Evolutionary conservation across 2,113 vertebrate genomes (phyloP), one percentile per base, ranked within the genome.

Genomic region (Pongo abelii): DNA sequence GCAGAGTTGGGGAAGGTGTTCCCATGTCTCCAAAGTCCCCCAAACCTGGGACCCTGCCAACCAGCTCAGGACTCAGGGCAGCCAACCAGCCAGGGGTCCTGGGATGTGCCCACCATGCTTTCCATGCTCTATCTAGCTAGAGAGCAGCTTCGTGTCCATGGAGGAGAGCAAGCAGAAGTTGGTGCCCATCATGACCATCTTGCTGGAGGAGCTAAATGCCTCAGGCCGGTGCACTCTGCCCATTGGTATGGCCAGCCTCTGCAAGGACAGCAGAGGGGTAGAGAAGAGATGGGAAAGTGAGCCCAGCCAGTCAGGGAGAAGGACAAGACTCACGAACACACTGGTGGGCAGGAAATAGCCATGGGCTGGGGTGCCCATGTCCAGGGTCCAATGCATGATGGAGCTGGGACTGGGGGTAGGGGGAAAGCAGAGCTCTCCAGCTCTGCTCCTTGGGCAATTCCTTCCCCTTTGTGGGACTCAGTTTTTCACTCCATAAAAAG

Each of bases 151-250:
- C 84, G 99, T 99, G 97, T 99, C 99, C 70, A 99, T 99, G 0
- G 99, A 99, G 92, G 99, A 99, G 96, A 99, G 99, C 98, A 99
- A 99, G 89, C 99, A 99, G 98, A 99, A 99, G 97, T 98, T 99
- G 97, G 98, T 99, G 94, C 99, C 99, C 38, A 99, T 99, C 69
- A 99, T 99, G 99, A 99, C 99, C 22, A 99, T 99, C 89, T 98
- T 99, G 97, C 98, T 99, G 97, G 99, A 99, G 92, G 99, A 99
- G 72, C 99, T 99, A 75, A 99, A 99, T 46, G 99, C 99, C 43
- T 99, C 99, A 20, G 99, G 99, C 97, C 99, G 99, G 69, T 99
- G 99, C 97, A 99, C 99, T 4, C 98, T 99, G 67, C 99, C 99
- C 11, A 99, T 99, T 92, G 99, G 99, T 99, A 98, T 57, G 97